Evolutionary conservation across 2,113 vertebrate species (phyloP).

Genomic region (Trematomus loennbergii): DNA sequence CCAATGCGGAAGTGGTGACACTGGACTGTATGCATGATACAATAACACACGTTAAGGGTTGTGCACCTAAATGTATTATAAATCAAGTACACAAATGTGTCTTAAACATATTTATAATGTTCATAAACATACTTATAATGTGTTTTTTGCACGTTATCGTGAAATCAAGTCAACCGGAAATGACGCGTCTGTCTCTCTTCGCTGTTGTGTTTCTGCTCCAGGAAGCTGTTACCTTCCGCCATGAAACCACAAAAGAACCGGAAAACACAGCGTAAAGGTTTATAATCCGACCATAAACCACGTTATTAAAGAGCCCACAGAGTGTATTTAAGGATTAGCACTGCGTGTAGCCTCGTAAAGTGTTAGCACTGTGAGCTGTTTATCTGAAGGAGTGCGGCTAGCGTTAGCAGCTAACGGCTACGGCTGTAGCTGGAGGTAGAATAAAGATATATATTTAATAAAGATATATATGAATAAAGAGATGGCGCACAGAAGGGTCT

Average conservation of each 20-base stretch:
- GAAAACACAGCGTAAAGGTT: not conserved
- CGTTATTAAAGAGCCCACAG: not conserved
- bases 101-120: too few relatives aligned
- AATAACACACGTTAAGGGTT: accelerated
- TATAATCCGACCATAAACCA: not conserved
- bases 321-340: not conserved
- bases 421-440: not conserved
- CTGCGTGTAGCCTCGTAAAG: not conserved
- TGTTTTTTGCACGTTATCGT: too few relatives aligned
- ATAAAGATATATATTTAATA: too few relatives aligned
- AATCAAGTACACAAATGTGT: accelerated
- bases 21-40: not conserved
- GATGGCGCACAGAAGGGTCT: constrained; percentile 16
- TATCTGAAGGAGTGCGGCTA: constrained; percentile 38
- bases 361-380: not conserved
- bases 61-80: accelerated
- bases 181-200: constrained; percentile 18
- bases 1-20: not conserved
- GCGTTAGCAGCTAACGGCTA: constrained; percentile 36
- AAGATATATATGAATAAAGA: too few relatives aligned
- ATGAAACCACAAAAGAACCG: constrained; percentile 39
- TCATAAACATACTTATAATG: too few relatives aligned
- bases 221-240: constrained; percentile 63
- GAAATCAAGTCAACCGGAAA: not conserved
- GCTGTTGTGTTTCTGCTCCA: constrained; percentile 39